Evolutionary conservation across 2,888 invertebrate species (phyloP), one percentile per base, ranked within the genome.

Genomic region (Eupithecia vulgata): DNA sequence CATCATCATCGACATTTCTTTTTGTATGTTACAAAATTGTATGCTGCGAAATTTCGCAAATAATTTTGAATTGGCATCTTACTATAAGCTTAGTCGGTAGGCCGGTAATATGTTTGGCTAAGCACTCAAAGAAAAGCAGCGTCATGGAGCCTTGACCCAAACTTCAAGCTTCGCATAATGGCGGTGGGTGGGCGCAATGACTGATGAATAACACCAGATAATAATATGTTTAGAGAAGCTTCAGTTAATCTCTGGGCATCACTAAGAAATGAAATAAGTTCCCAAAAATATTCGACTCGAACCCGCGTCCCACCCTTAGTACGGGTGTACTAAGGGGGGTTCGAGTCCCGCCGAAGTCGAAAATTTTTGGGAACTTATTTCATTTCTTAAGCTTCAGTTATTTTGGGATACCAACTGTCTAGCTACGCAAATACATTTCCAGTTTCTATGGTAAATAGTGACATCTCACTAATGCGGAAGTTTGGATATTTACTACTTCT

Each of bases 71-170:
- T 57, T n/a, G n/a, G 48, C 2, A 21, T 0, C 52, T 52, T 2
- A 48, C 25, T 25, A 52, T 52, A 5, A 57, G 57, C 57, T 25
- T 57, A 25, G 61, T 21, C 21, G 10, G 21, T 7, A 45, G 45
- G 15, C 15, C 15, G 5, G 5, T 57, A 5, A 57, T 57, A 4
- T 34, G 17, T 61, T 59, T 61, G 17, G n/a, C 78, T 71, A 80
- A 82, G 21, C 15, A 21, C 40, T 65, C 25, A 76, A 73, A 80
- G 77, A 77, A 80, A 78, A 76, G 74, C 75, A 61, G 71, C 68
- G 75, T 77, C 73, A 76, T 70, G 30, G 40, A 17, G 59, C 80
- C 80, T 76, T 81, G 80, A 81, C 78, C 77, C 73, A 71, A 61
- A 64, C 73, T 62, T 70, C 59, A 10, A 52, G 57, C 25, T 57